A percentile compares a stretch with the other conserved stretches of the same genome.
Evolutionary conservation across 2,113 vertebrate genomes (phyloP).

Genomic region (Thunnus thynnus): DNA sequence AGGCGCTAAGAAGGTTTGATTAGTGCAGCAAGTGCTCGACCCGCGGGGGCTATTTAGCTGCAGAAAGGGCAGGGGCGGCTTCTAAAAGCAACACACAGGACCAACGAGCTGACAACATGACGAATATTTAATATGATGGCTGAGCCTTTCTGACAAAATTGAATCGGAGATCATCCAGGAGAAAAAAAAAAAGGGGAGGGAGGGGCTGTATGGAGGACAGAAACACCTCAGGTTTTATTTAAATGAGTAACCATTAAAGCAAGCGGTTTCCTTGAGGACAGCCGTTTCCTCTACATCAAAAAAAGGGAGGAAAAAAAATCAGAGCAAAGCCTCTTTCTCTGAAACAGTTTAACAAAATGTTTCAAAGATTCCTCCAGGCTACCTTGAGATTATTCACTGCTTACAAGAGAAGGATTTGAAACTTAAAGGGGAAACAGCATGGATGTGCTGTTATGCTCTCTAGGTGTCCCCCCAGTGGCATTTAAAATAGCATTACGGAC

Average conservation of each 20-base stretch:
- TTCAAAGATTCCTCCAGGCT: constrained; percentile 65
- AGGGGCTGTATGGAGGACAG: background rate
- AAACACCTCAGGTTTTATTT: constrained; percentile 55
- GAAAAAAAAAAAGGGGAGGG: background rate
- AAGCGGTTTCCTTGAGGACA: constrained; percentile 53
- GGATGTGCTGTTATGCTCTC: constrained; percentile 44
- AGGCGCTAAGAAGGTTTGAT: constrained; percentile 88
- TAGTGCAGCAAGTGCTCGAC: constrained; percentile 88
- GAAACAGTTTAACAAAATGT: constrained; percentile 67
- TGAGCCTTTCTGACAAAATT: constrained; percentile 52
- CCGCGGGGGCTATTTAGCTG: constrained; percentile 86
- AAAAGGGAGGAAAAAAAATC: constrained; percentile 25
- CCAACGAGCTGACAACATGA: constrained; percentile 62
- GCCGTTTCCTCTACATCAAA: constrained; percentile 39
- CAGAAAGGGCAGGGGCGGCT: constrained; percentile 85
- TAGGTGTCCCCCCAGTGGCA: constrained; percentile 40
- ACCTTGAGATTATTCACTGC: constrained; percentile 66
- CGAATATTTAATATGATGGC: constrained; percentile 42
- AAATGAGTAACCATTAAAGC: constrained; percentile 65
- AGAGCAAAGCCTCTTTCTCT: constrained; percentile 38
- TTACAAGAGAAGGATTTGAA: constrained; percentile 55
- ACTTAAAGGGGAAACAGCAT: constrained; percentile 48
- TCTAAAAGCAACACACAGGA: constrained; percentile 89
- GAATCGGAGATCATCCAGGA: constrained; percentile 48
- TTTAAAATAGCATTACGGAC: constrained; percentile 45